Conservation (phyloP, 2,797 vertebrate genomes). For the Oreochromis mossambicus region DNA sequence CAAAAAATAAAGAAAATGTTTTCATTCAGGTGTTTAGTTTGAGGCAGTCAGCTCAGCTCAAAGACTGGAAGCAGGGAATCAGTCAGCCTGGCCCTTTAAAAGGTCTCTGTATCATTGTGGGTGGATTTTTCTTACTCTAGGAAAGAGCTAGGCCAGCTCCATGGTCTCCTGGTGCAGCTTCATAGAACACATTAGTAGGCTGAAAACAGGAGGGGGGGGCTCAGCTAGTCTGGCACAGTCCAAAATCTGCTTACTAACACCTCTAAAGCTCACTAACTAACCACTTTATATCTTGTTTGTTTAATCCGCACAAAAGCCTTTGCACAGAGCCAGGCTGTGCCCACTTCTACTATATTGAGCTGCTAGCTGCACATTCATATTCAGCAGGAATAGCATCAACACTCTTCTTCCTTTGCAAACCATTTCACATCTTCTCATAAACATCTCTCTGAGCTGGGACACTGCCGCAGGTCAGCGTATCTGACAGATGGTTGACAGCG, state of each 20-base stretch:
- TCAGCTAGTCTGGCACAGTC: background rate
- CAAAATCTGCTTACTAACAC: background rate
- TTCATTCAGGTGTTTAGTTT: background rate
- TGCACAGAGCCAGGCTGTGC: background rate
- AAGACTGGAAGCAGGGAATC: background rate
- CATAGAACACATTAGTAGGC: background rate
- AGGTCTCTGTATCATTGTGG: background rate
- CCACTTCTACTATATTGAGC: background rate
- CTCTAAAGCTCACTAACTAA: background rate
- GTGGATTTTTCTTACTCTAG: background rate
- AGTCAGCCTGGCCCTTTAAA: background rate
- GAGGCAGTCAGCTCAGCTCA: background rate
- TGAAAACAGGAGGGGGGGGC: background rate
- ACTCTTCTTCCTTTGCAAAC: background rate
- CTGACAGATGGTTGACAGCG: conserved; percentile 28
- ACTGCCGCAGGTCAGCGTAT: conserved; percentile 9
- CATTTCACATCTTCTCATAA: background rate
- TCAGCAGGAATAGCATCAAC: background rate
- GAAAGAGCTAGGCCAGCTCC: background rate
- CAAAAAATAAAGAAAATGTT: background rate
- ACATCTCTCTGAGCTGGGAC: background rate
- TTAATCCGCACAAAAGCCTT: background rate
- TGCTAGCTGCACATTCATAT: background rate
- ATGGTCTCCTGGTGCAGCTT: background rate
- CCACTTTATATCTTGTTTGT: background rate